Evolutionary conservation across 2,113 vertebrate species (phyloP).

Genomic region (Loxodonta africana): DNA sequence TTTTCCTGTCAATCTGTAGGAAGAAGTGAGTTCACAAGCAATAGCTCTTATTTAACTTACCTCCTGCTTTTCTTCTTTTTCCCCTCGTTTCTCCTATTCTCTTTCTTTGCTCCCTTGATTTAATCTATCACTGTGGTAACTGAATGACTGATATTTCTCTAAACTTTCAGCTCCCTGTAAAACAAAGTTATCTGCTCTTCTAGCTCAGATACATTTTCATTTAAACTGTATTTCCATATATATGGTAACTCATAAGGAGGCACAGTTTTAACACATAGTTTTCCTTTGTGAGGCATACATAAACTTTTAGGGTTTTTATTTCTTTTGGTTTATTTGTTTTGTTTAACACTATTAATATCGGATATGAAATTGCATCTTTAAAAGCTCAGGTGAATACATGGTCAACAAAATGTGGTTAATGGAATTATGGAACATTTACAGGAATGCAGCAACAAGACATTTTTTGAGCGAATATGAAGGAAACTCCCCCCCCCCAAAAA

Average conservation of each 20-base stretch:
- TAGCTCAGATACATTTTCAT: slow-evolving; percentile 75
- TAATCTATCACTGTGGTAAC: slow-evolving; percentile 85
- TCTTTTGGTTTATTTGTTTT: slow-evolving; percentile 1
- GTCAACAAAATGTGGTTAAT: neutral
- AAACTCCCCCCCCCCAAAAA: neutral
- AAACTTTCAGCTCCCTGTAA: slow-evolving; percentile 74
- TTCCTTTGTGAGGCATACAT: neutral
- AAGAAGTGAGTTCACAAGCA: slow-evolving; percentile 64
- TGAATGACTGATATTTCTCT: slow-evolving; percentile 77
- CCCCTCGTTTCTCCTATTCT: neutral
- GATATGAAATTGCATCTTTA: neutral
- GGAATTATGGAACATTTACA: neutral
- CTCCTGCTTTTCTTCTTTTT: slow-evolving; percentile 49
- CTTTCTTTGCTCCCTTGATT: slow-evolving; percentile 71
- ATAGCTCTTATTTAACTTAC: slow-evolving; percentile 50
- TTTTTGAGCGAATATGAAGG: neutral
- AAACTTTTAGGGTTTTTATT: neutral
- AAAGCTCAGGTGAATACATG: neutral
- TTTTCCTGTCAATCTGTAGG: slow-evolving; percentile 67
- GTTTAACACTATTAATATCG: slow-evolving; percentile 19
- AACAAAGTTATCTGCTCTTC: slow-evolving; percentile 81
- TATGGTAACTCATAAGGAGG: slow-evolving; percentile 24
- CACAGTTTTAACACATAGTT: slow-evolving; percentile 53
- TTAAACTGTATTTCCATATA: slow-evolving; percentile 65
- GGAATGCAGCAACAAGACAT: neutral